A percentile compares a stretch with the other conserved stretches of the same genome.
Evolutionary conservation across 1,140 invertebrate species (phyloP).

Genomic region (Drosophila persimilis): DNA sequence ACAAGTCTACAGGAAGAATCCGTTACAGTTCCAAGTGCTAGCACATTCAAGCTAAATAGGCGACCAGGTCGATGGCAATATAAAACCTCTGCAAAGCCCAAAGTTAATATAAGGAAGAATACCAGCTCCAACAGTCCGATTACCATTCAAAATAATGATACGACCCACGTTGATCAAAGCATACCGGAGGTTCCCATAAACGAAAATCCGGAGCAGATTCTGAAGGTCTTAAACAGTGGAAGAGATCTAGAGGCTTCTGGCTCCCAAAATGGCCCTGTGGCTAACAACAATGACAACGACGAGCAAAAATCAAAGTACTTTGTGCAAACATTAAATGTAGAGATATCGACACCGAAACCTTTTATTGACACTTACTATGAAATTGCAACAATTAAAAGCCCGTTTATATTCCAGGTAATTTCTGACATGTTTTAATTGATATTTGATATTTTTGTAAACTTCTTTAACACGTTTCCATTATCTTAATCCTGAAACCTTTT

Average conservation of each 20-base stretch:
- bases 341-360: conserved; percentile 93
- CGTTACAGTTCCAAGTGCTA: conserved; percentile 85
- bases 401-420: conserved; percentile 92
- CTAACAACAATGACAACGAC: conserved; percentile 83
- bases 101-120: conserved; percentile 89
- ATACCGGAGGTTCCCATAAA: conserved; percentile 31
- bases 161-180: conserved; percentile 28
- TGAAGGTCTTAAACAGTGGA: conserved; percentile 46
- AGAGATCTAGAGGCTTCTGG: conserved; percentile 88
- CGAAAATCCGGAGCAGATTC: conserved; percentile 26
- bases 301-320: conserved; percentile 85
- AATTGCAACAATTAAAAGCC: conserved; percentile 94
- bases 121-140: conserved; percentile 27
- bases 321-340: conserved; percentile 91
- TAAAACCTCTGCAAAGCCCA: conserved; percentile 93
- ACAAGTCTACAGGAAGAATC: conserved; percentile 85
- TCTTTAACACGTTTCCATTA: background rate
- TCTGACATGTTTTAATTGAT: background rate
- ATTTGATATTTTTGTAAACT: background rate
- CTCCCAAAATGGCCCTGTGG: conserved; percentile 85
- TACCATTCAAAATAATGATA: conserved; percentile 30
- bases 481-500: conserved; percentile 29
- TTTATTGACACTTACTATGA: conserved; percentile 93
- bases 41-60: conserved; percentile 90
- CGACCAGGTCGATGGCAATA: conserved; percentile 93